phyloP scores from a whole-genome alignment of 2,113 vertebrate species.

The Anguilla japonica region DNA sequence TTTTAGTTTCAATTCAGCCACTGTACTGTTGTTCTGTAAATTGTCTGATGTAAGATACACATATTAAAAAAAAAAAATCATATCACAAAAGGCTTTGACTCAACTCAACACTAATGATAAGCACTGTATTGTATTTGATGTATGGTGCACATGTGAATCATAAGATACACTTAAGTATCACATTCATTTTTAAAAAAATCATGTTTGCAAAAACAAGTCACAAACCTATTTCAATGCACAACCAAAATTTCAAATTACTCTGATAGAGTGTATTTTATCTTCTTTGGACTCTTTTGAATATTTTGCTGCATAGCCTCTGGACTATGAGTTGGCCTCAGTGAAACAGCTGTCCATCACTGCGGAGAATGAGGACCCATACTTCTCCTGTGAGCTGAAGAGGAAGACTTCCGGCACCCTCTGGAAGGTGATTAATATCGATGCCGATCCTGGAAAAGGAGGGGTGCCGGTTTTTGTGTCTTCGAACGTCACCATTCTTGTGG shows the following conservation, averaged over 20 bases:
- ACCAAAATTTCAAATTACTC: no score
- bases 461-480: fast-evolving
- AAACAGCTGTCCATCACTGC: conserved; percentile 51
- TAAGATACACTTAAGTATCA: no score
- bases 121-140: no score
- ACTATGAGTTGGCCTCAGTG: conserved; percentile 42
- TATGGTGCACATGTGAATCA: no score
- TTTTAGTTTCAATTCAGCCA: neutral
- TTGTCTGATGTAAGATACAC: neutral
- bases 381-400: conserved; percentile 48
- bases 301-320: conserved; percentile 39
- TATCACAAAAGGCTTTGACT: neutral
- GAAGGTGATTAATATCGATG: conserved; percentile 30
- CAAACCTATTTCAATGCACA: no score
- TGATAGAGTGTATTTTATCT: no score
- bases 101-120: no score
- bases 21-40: neutral
- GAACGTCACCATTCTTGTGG: conserved; percentile 47
- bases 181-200: no score
- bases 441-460: fast-evolving
- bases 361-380: conserved; percentile 52
- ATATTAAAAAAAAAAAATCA: neutral
- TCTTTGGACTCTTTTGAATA: neutral
- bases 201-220: no score
- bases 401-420: conserved; percentile 8